These are phyloP conservation scores for Caenorhabditis doughertyi DNA, from an alignment of 2,888 invertebrate genomes.

Conservation along the genomic window DNA sequence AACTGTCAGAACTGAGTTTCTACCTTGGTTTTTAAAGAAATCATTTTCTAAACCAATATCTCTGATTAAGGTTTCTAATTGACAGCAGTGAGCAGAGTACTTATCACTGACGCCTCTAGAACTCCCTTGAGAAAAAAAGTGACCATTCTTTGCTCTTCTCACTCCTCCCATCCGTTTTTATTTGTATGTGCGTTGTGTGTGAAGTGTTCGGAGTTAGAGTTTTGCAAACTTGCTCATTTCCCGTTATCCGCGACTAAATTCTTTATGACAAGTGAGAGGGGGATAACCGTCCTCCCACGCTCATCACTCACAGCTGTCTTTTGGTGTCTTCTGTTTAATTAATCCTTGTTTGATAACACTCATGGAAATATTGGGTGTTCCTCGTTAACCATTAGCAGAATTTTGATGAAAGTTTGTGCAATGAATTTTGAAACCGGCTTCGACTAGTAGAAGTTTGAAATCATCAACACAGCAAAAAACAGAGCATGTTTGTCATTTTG, in stretches of 20 bases:
- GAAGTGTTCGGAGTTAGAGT: constrained; percentile 49
- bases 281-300: constrained; percentile 36
- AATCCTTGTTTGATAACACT: background rate
- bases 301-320: constrained; percentile 20
- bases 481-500: too few relatives aligned
- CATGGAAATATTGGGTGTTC: too few relatives aligned
- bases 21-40: background rate
- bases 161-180: constrained; percentile 1
- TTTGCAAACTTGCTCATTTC: constrained; percentile 43
- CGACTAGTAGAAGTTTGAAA: too few relatives aligned
- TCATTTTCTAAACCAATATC: background rate
- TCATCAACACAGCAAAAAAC: too few relatives aligned
- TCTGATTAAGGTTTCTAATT: background rate
- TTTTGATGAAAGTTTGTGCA: too few relatives aligned
- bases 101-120: constrained; percentile 25
- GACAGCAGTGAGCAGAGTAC: constrained; percentile 14
- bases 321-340: background rate
- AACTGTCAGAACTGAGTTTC: background rate
- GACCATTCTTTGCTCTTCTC: constrained; percentile 52
- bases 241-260: constrained; percentile 28
- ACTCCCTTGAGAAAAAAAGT: constrained; percentile 42
- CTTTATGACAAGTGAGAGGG: constrained; percentile 33
- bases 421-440: too few relatives aligned
- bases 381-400: too few relatives aligned
- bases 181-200: constrained; percentile 41